Conservation (phyloP, 2,797 vertebrate species). For the Neomorphus geoffroyi region DNA sequence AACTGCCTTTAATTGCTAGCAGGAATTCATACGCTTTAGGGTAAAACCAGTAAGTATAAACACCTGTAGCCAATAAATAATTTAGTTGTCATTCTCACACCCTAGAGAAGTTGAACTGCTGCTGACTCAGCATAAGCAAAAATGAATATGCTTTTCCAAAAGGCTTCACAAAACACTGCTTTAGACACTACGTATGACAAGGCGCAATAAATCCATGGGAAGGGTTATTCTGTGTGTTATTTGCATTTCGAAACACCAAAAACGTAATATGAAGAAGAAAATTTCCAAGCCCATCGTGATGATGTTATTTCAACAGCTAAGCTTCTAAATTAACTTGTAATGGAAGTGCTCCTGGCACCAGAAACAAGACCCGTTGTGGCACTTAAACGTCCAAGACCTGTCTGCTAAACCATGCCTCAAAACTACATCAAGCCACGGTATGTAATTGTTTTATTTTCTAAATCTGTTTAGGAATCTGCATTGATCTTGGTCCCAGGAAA, state of each 20-base stretch:
- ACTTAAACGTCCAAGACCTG: not conserved
- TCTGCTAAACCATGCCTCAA: not conserved
- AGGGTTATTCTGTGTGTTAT: fast-evolving
- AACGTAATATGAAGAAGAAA: not conserved
- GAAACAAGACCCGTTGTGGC: not conserved
- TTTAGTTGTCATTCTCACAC: not conserved
- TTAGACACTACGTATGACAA: not conserved
- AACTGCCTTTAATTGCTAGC: not conserved
- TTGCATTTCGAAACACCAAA: not conserved
- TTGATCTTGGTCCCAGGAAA: fast-evolving
- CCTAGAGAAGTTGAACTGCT: not conserved
- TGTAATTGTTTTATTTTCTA: not conserved
- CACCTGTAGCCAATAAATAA: constrained; percentile 43
- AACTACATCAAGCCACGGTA: not conserved
- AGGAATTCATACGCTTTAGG: constrained; percentile 7
- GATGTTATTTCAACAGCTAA: not conserved
- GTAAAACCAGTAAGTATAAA: constrained; percentile 3
- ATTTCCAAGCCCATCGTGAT: not conserved
- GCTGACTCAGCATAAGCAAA: constrained; percentile 34
- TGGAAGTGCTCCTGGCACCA: not conserved
- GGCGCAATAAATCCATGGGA: not conserved
- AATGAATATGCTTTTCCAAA: not conserved
- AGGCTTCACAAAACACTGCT: not conserved
- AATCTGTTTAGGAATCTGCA: not conserved
- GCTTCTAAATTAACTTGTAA: constrained; percentile 8